Percentiles rank a stretch among this genome's conserved stretches.
Conservation (phyloP, 2,113 vertebrate genomes). For the Dunckerocampus dactyliophorus region DNA sequence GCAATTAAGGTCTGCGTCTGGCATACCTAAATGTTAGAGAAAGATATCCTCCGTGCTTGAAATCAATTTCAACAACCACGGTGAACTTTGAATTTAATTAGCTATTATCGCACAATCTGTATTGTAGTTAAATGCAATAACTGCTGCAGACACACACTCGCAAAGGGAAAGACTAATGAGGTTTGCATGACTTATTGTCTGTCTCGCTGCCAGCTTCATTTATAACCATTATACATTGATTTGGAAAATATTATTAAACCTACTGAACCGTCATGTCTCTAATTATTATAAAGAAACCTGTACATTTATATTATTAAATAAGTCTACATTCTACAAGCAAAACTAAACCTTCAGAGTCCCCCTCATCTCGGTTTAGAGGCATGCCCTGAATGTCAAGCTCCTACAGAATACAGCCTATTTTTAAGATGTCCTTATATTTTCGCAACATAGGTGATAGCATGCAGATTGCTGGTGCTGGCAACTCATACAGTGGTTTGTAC, state of each 20-base stretch:
- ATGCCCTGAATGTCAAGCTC: conserved; percentile 60
- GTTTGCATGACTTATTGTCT: conserved; percentile 66
- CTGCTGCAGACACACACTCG: conserved; percentile 45
- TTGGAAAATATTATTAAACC: conserved; percentile 69
- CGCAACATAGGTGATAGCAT: too few relatives aligned
- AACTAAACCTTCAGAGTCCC: conserved; percentile 59
- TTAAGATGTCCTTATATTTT: conserved; percentile 26
- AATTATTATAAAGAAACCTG: conserved; percentile 61
- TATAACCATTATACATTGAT: conserved; percentile 65
- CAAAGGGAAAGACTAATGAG: conserved; percentile 64
- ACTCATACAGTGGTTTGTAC: too few relatives aligned
- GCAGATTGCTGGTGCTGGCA: too few relatives aligned
- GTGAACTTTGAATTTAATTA: conserved; percentile 68
- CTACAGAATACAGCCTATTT: conserved; percentile 51
- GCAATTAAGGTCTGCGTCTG: conserved; percentile 41
- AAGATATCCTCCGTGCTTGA: conserved; percentile 41
- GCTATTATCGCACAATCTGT: conserved; percentile 63
- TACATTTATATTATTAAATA: conserved; percentile 49
- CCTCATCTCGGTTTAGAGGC: conserved; percentile 46
- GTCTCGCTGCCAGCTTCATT: conserved; percentile 64
- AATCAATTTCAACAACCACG: conserved; percentile 56
- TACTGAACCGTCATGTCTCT: conserved; percentile 58
- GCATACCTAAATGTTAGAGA: conserved; percentile 51
- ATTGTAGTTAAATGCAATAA: conserved; percentile 66
- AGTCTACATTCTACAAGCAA: conserved; percentile 43